Evolutionary conservation across 2,113 vertebrate genomes (phyloP).

Genomic region (Setophaga petechia): DNA sequence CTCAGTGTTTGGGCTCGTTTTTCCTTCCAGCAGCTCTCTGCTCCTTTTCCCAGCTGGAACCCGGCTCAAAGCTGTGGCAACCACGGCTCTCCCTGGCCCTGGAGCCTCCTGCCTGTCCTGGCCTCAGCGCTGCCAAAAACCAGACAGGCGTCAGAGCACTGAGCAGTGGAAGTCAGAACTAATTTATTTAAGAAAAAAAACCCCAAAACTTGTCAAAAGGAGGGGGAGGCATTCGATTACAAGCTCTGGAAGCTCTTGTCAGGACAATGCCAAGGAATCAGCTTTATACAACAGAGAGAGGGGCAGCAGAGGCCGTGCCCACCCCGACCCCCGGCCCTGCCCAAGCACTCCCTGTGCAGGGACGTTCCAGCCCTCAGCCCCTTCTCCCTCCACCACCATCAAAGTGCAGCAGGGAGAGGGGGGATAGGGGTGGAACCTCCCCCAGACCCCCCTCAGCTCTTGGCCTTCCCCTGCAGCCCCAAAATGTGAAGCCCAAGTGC

Average conservation of each 20-base stretch:
- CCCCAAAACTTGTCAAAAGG: not conserved
- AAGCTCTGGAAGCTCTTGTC: conserved; percentile 73
- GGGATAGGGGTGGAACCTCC: not conserved
- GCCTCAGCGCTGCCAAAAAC: not conserved
- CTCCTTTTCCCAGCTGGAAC: not conserved
- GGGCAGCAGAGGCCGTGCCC: not conserved
- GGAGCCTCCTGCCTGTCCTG: not conserved
- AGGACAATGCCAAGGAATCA: conserved; percentile 4
- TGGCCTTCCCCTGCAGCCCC: not conserved
- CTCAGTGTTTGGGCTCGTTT: fast-evolving
- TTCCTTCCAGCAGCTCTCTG: not conserved
- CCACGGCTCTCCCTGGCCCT: fast-evolving
- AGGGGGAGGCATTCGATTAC: conserved; percentile 48
- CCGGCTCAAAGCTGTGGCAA: not conserved
- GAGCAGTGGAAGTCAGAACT: conserved; percentile 28
- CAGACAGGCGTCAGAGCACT: not conserved
- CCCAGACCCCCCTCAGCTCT: not conserved
- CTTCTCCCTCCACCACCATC: not conserved
- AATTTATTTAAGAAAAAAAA: conserved; percentile 67
- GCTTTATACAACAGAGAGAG: conserved; percentile 21
- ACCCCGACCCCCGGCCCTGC: not conserved
- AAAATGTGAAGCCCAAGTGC: fast-evolving
- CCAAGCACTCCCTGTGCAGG: not conserved
- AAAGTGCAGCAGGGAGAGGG: conserved; percentile 63
- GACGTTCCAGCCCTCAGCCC: not conserved